Conservation (phyloP, 2,797 vertebrate species). For the Hylomyscus alleni region DNA sequence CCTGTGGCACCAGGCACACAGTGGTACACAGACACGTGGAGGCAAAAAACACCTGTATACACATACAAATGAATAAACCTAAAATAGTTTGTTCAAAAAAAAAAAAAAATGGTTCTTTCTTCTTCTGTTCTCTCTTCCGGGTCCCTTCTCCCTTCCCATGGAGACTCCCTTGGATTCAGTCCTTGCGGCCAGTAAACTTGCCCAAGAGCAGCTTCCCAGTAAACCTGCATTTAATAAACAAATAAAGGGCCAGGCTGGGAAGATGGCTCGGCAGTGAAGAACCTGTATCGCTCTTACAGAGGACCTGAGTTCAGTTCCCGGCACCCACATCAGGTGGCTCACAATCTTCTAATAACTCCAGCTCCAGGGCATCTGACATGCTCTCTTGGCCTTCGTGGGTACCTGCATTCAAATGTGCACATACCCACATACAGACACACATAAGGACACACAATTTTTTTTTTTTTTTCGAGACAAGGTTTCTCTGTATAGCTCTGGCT, state of each 20-base stretch:
- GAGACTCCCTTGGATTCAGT: background rate
- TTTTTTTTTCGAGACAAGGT: no score
- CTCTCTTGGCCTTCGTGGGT: background rate
- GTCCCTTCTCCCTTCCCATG: background rate
- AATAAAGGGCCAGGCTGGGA: background rate
- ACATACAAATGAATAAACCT: background rate
- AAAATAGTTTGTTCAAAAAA: background rate
- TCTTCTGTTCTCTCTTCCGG: background rate
- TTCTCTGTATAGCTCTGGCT: no score
- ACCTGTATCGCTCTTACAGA: accelerated
- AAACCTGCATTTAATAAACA: background rate
- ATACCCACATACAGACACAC: background rate
- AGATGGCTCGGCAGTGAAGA: background rate
- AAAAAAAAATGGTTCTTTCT: background rate
- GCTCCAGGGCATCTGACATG: no score
- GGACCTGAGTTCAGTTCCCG: background rate
- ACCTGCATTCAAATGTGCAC: background rate
- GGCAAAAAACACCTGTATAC: background rate
- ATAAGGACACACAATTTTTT: no score
- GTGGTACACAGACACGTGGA: background rate
- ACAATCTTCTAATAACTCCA: background rate
- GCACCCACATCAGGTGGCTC: background rate
- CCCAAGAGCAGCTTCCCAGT: background rate
- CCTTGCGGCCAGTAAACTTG: background rate
- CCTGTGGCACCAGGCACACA: background rate